Conservation (phyloP, 2,888 invertebrate species). For the Sinodicranocentrus sp. region DNA sequence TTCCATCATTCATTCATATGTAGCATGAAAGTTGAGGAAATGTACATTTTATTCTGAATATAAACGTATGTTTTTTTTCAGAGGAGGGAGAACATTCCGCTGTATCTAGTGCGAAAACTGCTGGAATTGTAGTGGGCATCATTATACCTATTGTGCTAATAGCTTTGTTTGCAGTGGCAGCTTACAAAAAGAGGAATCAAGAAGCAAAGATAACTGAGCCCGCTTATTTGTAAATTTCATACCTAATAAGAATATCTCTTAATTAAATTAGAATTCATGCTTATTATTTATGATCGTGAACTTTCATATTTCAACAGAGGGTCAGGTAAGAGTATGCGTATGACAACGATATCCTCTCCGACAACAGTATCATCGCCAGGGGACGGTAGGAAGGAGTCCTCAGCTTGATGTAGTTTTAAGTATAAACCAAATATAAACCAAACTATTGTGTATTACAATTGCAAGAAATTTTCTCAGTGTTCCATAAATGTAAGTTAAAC, state of each 20-base stretch:
- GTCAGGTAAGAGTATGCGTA: conserved; percentile 6
- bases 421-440: neutral
- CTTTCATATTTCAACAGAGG: conserved; percentile 9
- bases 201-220: conserved; percentile 49
- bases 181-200: conserved; percentile 38
- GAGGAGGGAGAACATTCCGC: conserved; percentile 76
- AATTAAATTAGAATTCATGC: neutral
- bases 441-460: neutral
- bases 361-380: neutral
- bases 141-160: conserved; percentile 86
- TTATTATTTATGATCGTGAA: neutral
- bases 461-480: neutral
- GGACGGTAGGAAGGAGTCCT: conserved; percentile 41
- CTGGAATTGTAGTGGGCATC: conserved; percentile 87
- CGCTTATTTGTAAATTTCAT: conserved; percentile 28
- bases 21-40: neutral
- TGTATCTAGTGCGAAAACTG: conserved; percentile 79
- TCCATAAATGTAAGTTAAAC: neutral
- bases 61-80: too few relatives aligned
- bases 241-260: neutral
- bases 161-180: conserved; percentile 56
- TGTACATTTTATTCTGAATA: too few relatives aligned
- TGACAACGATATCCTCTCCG: conserved; percentile 40
- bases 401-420: conserved; percentile 19
- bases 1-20: neutral